Percentiles rank a stretch among this genome's conserved stretches.
Evolutionary conservation across 2,888 invertebrate genomes (phyloP).

Genomic region (Dolomedes plantarius): DNA sequence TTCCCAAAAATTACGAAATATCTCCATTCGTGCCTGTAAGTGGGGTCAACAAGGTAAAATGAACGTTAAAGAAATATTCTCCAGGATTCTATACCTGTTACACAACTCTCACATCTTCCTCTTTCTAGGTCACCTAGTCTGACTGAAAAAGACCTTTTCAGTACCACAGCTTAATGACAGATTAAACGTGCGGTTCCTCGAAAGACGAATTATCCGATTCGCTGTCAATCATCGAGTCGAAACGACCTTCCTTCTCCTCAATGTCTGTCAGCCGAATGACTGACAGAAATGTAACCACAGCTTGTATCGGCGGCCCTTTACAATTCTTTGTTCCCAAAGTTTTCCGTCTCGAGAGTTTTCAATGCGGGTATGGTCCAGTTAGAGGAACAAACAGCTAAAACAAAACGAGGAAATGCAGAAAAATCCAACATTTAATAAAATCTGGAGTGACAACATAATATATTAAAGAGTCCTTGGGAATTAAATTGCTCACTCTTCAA

Average conservation of each 20-base stretch:
- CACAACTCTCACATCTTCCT: background rate
- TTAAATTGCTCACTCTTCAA: slow-evolving; percentile 29
- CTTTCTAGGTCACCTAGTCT: slow-evolving; percentile 41
- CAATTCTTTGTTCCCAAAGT: slow-evolving; percentile 29
- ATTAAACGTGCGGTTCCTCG: slow-evolving; percentile 55
- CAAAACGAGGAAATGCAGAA: slow-evolving; percentile 61
- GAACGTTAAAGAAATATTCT: background rate
- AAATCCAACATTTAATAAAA: slow-evolving; percentile 50
- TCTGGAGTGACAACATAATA: slow-evolving; percentile 61
- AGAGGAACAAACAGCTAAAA: slow-evolving; percentile 38
- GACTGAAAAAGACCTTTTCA: slow-evolving; percentile 37
- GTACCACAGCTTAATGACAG: slow-evolving; percentile 40
- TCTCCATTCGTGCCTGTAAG: too few relatives aligned
- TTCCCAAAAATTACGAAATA: too few relatives aligned
- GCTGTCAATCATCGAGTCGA: slow-evolving; percentile 53
- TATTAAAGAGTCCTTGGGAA: slow-evolving; percentile 59
- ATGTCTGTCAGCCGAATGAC: slow-evolving; percentile 25
- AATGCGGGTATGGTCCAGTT: slow-evolving; percentile 37
- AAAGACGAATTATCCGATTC: slow-evolving; percentile 35
- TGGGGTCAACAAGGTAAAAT: background rate
- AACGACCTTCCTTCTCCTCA: slow-evolving; percentile 30
- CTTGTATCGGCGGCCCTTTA: slow-evolving; percentile 27
- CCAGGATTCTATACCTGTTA: background rate
- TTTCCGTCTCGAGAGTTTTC: slow-evolving; percentile 8
- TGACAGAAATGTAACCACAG: slow-evolving; percentile 60